Evolutionary conservation across 2,888 invertebrate species (phyloP), one percentile per base, ranked within the genome.

Genomic region (Psylliodes chrysocephalus): DNA sequence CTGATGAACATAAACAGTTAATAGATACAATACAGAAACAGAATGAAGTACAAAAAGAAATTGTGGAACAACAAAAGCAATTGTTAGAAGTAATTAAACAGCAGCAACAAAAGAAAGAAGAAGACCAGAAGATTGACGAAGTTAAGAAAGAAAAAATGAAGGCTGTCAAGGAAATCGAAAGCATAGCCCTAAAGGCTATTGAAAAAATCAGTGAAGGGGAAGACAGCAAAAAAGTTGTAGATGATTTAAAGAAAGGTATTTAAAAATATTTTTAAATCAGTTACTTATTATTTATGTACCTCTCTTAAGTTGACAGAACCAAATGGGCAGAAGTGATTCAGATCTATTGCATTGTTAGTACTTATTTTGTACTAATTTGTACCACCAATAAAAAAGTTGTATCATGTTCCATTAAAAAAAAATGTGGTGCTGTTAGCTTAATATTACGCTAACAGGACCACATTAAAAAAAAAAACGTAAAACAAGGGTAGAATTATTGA

Each of bases 1-100:
- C 28, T 19, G 56, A 79, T 6, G 73, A 71, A 1, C 81, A 83
- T 59, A 80, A 82, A 64, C 83, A 86, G 70, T 77, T 90, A 7
- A 83, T 89, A 28, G 87, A 88, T 77, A 88, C 88, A 14, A 84
- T 91, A 15, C 88, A 90, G 79, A 86, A 89, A 75, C 89, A 91
- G 69, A 88, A 89, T 61, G 85, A 88, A 77, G 89, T 89, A 75
- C 89, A 90, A 74, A 86, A 88, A 73, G 86, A 90, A 77, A 80
- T 91, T 65, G 84, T 91, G 28, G 86, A 89, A 71, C 88, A 91
- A 75, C 89, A 90, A 72, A 88, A 89, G 47, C 73, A 75, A 71
- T 59, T 73, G 57, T 69, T 70, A 52, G 72, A 72, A 61, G 73
- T 73, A 49, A 73, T 69, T 49, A 60, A 73, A 67, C 73, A 65